Conservation (phyloP, 2,888 invertebrate genomes). For the Drosophila ustulata region DNA sequence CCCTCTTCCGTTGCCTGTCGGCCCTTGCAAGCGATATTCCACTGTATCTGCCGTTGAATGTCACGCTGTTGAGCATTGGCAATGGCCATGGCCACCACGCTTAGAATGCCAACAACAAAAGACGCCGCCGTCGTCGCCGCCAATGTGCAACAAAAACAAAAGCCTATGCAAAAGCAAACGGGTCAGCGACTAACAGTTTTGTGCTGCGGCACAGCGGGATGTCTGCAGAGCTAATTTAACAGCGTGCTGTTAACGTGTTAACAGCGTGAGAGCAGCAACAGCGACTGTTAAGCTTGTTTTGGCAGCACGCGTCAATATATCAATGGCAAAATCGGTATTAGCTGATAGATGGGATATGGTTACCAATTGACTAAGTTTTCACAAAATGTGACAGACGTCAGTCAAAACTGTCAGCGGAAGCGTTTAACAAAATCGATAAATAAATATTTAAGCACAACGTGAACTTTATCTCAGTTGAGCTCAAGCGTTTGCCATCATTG, state of each 20-base stretch:
- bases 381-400: slow-evolving; percentile 70
- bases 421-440: slow-evolving; percentile 68
- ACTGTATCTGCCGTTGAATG: slow-evolving; percentile 48
- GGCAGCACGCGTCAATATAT: slow-evolving; percentile 40
- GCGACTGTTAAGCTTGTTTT: slow-evolving; percentile 34
- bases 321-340: slow-evolving; percentile 38
- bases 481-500: slow-evolving; percentile 19
- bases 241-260: slow-evolving; percentile 26
- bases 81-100: slow-evolving; percentile 60
- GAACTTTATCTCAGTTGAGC: slow-evolving; percentile 1
- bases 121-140: slow-evolving; percentile 41
- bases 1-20: not conserved
- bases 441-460: slow-evolving; percentile 40
- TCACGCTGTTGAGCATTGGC: slow-evolving; percentile 70
- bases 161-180: slow-evolving; percentile 48
- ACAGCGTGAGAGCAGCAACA: slow-evolving; percentile 29
- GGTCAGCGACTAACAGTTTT: slow-evolving; percentile 62
- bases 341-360: slow-evolving; percentile 37
- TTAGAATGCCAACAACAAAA: slow-evolving; percentile 66
- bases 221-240: slow-evolving; percentile 27
- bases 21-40: slow-evolving; percentile 6
- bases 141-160: slow-evolving; percentile 53
- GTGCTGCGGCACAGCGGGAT: slow-evolving; percentile 15
- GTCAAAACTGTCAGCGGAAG: slow-evolving; percentile 67
- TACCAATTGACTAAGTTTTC: slow-evolving; percentile 44